These are phyloP conservation scores for Operophtera brumata DNA, from an alignment of 2,888 invertebrate genomes.

Conservation along the genomic window DNA sequence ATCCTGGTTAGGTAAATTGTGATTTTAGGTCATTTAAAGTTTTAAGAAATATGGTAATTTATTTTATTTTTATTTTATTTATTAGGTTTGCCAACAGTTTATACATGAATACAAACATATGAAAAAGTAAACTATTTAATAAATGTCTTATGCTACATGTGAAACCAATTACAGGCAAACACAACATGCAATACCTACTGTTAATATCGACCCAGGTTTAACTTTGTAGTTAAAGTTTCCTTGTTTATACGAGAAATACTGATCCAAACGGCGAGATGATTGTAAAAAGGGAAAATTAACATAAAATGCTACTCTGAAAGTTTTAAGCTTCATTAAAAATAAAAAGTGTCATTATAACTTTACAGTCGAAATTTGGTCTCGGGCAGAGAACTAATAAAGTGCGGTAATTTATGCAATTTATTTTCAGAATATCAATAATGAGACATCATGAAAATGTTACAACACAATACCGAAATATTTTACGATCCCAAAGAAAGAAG, in stretches of 20 bases:
- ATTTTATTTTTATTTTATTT: no score
- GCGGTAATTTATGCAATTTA: conserved; percentile 4
- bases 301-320: conserved; percentile 22
- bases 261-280: conserved; percentile 34
- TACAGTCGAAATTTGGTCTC: not conserved
- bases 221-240: conserved; percentile 49
- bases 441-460: not conserved
- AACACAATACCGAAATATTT: not conserved
- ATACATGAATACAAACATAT: no score
- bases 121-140: no score
- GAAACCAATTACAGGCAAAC: no score
- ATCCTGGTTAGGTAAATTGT: no score
- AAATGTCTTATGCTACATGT: no score
- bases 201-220: conserved; percentile 61
- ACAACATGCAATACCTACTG: no score
- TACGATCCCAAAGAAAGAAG: conserved; percentile 13
- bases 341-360: conserved; percentile 20
- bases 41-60: no score
- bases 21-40: no score
- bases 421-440: not conserved
- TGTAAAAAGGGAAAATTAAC: conserved; percentile 36
- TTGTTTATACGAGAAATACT: conserved; percentile 53
- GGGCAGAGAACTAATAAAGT: conserved; percentile 1
- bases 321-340: conserved; percentile 24
- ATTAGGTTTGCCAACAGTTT: no score